Conservation (phyloP, 2,113 vertebrate genomes). For the Malurus alboscapulatus region DNA sequence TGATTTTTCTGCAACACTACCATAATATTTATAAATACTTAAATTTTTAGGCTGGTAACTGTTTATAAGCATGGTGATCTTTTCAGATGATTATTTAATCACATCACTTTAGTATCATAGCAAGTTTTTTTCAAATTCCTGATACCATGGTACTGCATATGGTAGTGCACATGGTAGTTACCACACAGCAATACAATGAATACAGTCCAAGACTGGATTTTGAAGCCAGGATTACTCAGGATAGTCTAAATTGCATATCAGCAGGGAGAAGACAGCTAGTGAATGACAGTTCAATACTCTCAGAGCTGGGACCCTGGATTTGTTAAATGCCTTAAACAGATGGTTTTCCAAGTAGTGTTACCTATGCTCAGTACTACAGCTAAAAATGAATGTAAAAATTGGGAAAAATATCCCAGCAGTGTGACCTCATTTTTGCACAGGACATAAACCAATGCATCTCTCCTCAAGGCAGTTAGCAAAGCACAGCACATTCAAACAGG, state of each 20-base stretch:
- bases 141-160: not conserved
- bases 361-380: not conserved
- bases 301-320: not conserved
- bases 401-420: not conserved
- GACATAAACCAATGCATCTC: not conserved
- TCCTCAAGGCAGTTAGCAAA: not conserved
- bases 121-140: not conserved
- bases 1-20: not conserved
- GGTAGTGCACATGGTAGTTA: not conserved
- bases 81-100: conserved; percentile 20
- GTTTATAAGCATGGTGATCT: not conserved
- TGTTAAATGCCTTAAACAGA: not conserved
- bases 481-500: not conserved
- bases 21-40: not conserved
- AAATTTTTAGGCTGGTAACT: not conserved
- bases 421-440: not conserved
- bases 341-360: not conserved
- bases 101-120: not conserved
- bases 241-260: not conserved
- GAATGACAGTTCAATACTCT: not conserved
- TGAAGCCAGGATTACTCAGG: not conserved
- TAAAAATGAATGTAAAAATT: not conserved
- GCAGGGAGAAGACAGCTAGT: not conserved
- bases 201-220: not conserved
- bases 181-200: not conserved